Evolutionary conservation across 2,797 vertebrate genomes (phyloP), one percentile per base, ranked within the genome.

Genomic region (Aeoliscus strigatus): DNA sequence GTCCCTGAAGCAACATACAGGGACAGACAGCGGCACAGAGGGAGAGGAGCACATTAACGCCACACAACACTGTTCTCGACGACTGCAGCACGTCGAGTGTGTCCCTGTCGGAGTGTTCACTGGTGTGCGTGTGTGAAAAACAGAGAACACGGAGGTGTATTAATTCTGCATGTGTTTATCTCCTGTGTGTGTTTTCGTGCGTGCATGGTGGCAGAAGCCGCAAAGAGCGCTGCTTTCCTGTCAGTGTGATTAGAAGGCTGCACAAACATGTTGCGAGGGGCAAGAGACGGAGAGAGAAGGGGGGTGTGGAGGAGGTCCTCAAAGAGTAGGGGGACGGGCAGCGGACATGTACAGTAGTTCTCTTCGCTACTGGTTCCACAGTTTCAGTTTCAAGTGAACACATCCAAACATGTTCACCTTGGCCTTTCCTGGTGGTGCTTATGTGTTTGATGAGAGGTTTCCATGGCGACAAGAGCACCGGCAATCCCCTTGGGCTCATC

Each of bases 401-500:
- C n/a, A n/a, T n/a, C n/a, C n/a, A n/a, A n/a, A n/a, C n/a, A n/a
- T n/a, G n/a, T n/a, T 79, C 77, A 70, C 77, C 73, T 77, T 77
- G 70, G 59, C 41, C 70, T 67, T 75, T 67, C 72, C 75, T 52
- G 27, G 30, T 41, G 42, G 47, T 30, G 39, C 53, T 17, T 58
- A 25, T 40, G 36, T 59, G 52, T 75, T 67, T 77, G 75, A 79
- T 55, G 58, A 67, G 71, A 27, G 47, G 83, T 85, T 75, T 41
- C 80, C 75, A 80, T 76, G 76, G 73, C 77, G 65, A 81, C 79
- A 67, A 27, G 66, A 38, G 60, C 64, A 67, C 49, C 43, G 45
- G 63, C 68, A 31, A 24, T 65, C 73, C 70, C 72, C 66, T 70
- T 76, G 73, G 69, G 59, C 65, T 86, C 62, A 84, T 89, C 80